Evolutionary conservation across 2,113 vertebrate genomes (phyloP).

Genomic region (Pygoscelis antarcticus): DNA sequence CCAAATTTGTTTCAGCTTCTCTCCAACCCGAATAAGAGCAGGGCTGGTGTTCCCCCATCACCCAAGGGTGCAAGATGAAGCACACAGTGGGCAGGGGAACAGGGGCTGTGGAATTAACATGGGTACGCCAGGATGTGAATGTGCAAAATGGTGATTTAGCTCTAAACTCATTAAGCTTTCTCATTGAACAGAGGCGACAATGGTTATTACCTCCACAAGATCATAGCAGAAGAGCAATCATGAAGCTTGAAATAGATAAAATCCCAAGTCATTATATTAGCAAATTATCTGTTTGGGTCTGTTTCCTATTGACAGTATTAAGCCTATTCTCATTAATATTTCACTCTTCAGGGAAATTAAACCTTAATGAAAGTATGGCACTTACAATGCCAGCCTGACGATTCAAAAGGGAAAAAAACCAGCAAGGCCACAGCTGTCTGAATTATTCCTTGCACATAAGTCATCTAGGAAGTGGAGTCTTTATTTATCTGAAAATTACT

Average conservation of each 20-base stretch:
- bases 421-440: not conserved
- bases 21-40: not conserved
- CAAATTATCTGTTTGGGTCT: conserved; percentile 41
- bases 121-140: accelerated
- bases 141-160: not conserved
- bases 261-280: conserved; percentile 40
- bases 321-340: conserved; percentile 44
- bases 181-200: not conserved
- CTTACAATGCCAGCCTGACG: not conserved
- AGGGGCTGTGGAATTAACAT: not conserved
- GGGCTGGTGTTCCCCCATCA: not conserved
- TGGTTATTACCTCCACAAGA: not conserved
- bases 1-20: not conserved
- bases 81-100: not conserved
- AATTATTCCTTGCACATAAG: not conserved
- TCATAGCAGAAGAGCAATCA: not conserved
- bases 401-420: not conserved
- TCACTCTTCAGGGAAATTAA: conserved; percentile 52
- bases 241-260: not conserved
- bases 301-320: conserved; percentile 47
- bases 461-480: not conserved
- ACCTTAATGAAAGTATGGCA: conserved; percentile 22
- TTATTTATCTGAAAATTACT: not conserved
- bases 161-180: not conserved
- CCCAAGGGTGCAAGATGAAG: not conserved